Evolutionary conservation across 2,113 vertebrate genomes (phyloP), one percentile per base, ranked within the genome.

Genomic region (Syngnathus scovelli): DNA sequence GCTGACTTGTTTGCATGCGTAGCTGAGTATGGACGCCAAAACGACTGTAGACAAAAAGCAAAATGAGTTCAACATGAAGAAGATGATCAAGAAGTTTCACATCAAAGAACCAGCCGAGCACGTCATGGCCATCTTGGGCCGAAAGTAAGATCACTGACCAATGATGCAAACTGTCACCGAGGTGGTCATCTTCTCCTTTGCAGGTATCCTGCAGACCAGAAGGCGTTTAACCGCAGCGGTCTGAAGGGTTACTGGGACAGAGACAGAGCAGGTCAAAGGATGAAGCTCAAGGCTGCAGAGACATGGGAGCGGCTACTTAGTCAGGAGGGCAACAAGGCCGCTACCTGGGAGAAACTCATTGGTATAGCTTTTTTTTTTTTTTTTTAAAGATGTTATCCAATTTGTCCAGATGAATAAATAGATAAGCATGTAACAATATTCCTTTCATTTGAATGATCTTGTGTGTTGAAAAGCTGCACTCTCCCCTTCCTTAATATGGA

Each of bases 261-360:
- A 1, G 86, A 90, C 60, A 72, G 83, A 73, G 90, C 93, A 0
- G 93, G 93, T 21, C 78, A 89, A 60, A 85, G 91, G 13, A 96
- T 96, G 93, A 94, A 88, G 71, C 91, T 96, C 0, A 80, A 83
- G 37, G 79, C 77, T 55, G 92, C 92, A 0, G 84, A 92, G 64
- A 95, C 93, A 0, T 95, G 94, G 95, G 94, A 96, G 0, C 87
- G 90, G 5, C 86, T 86, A 66, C 85, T 96, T 65, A 93, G 93
- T 69, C 78, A 52, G 37, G 75, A 80, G 23, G 94, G 94, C 37
- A 96, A 94, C 90, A 91, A 83, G 23, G 91, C 92, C 1, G 44
- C 79, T 0, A 92, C 90, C 48, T 96, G 95, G 95, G 93, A 95
- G 69, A 85, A 85, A 1, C 92, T 96, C 65, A 93, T 96, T 0